Percentiles rank a stretch among this genome's conserved stretches.
Conservation (phyloP, 2,888 invertebrate genomes). For the Cepaea hortensis region DNA sequence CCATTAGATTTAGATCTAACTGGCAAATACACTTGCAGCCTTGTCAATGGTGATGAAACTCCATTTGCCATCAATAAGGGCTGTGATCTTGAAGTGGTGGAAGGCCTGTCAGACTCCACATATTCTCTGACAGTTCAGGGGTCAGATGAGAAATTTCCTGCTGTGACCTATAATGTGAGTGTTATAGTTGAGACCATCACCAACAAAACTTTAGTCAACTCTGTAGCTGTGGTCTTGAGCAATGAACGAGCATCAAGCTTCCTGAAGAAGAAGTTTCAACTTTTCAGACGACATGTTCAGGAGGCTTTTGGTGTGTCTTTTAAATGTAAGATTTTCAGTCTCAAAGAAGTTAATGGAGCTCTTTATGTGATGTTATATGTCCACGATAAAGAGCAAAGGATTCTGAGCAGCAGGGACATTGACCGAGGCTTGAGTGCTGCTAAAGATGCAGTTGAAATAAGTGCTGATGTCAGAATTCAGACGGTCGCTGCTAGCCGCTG, state of each 20-base stretch:
- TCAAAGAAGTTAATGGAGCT: constrained; percentile 52
- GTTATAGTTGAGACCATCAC: constrained; percentile 88
- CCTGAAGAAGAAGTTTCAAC: constrained; percentile 83
- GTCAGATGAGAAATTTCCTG: constrained; percentile 85
- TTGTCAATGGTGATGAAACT: constrained; percentile 71
- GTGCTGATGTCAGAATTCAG: constrained; percentile 56
- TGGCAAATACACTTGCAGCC: constrained; percentile 90
- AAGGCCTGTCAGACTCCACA: constrained; percentile 42
- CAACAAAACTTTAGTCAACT: constrained; percentile 88
- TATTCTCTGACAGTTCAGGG: constrained; percentile 86
- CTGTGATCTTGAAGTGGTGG: constrained; percentile 85
- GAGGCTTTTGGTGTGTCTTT: constrained; percentile 48
- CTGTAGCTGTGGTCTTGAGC: constrained; percentile 85
- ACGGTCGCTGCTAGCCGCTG: constrained; percentile 67
- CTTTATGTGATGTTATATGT: constrained; percentile 75
- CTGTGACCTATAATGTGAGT: constrained; percentile 88
- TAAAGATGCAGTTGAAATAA: constrained; percentile 55
- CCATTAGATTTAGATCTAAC: constrained; percentile 93
- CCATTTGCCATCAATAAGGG: constrained; percentile 80
- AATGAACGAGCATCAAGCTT: constrained; percentile 86
- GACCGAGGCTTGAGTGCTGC: constrained; percentile 50
- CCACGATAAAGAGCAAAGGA: constrained; percentile 74
- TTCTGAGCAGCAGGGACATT: constrained; percentile 34
- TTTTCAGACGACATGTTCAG: constrained; percentile 47
- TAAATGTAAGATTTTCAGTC: constrained; percentile 50